A percentile compares a stretch with the other conserved stretches of the same genome.
phyloP scores from a whole-genome alignment of 2,888 invertebrate species.

The Mantis religiosa region DNA sequence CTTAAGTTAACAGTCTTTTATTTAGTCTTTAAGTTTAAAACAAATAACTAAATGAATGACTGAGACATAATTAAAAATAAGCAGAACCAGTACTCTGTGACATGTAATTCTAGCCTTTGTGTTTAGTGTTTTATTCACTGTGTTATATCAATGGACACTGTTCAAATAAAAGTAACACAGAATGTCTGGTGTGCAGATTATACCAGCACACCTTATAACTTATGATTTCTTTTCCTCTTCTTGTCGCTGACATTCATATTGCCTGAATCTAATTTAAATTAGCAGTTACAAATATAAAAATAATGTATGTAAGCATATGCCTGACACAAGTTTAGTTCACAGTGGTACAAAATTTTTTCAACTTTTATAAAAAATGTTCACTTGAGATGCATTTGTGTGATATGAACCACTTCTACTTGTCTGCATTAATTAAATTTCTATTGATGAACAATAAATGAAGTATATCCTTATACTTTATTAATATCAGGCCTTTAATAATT shows the following conservation, averaged over 20 bases:
- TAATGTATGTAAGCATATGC: neutral
- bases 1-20: neutral
- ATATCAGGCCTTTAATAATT: neutral
- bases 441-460: neutral
- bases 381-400: neutral
- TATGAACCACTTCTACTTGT: neutral
- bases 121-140: neutral
- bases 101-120: neutral
- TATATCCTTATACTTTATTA: neutral
- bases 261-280: neutral
- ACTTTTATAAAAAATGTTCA: neutral
- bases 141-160: neutral
- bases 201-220: too few species aligned
- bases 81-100: neutral
- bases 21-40: neutral
- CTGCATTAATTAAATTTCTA: neutral
- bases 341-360: neutral
- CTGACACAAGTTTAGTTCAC: neutral
- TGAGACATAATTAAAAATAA: neutral
- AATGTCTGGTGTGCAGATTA: too few species aligned
- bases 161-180: neutral
- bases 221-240: too few species aligned
- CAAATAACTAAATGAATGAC: neutral
- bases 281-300: neutral
- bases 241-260: neutral